Evolutionary conservation across 2,888 invertebrate genomes (phyloP).

Genomic region (Andrena trimmerana): DNA sequence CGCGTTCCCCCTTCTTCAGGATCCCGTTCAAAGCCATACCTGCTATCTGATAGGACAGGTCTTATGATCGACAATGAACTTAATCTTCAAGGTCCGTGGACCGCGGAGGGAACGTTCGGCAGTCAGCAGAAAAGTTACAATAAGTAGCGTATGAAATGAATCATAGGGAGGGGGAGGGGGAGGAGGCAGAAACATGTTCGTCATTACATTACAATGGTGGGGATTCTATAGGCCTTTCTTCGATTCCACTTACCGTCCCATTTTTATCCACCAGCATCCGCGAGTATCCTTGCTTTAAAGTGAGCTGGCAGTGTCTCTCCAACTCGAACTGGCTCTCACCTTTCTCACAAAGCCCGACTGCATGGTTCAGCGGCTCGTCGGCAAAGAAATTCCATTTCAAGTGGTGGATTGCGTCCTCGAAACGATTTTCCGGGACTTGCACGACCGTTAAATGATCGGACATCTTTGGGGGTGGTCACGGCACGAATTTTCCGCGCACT

Average conservation of each 20-base stretch:
- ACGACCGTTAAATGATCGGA: constrained; percentile 83
- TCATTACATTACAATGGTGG: neutral
- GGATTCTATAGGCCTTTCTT: neutral
- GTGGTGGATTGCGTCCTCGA: constrained; percentile 89
- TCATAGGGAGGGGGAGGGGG: neutral
- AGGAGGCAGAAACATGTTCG: neutral
- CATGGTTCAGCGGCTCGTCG: constrained; percentile 93
- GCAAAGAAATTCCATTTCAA: constrained; percentile 92
- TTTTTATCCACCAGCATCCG: constrained; percentile 88
- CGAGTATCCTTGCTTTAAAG: constrained; percentile 91
- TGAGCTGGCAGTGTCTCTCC: constrained; percentile 90
- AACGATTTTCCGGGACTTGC: constrained; percentile 86
- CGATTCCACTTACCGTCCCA: constrained; percentile 86
- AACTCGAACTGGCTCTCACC: constrained; percentile 90
- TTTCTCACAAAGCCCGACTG: constrained; percentile 90
- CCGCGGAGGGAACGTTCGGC: constrained; percentile 4
- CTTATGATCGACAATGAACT: constrained; percentile 45
- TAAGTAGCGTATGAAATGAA: constrained; percentile 1
- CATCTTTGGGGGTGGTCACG: constrained; percentile 76
- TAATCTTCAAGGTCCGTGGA: constrained; percentile 35
- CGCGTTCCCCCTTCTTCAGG: constrained; percentile 90
- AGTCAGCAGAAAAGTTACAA: constrained; percentile 1
- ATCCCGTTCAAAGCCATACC: constrained; percentile 93
- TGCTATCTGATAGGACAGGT: constrained; percentile 87
- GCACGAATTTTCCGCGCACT: constrained; percentile 74